Evolutionary conservation across 1,140 invertebrate genomes (phyloP).

Genomic region (Aphelinus certus): DNA sequence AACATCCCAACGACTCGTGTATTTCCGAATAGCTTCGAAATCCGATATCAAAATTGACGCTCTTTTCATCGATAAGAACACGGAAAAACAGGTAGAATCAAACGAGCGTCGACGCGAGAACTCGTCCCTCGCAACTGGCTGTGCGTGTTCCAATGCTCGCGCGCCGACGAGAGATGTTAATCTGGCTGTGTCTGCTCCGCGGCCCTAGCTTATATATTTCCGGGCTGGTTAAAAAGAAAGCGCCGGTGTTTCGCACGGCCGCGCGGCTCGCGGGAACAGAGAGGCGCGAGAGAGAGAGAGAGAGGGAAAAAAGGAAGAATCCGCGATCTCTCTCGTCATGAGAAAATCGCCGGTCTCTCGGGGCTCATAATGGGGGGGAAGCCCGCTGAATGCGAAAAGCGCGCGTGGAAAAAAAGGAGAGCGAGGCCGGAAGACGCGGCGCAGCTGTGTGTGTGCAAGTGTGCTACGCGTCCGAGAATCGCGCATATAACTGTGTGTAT

Average conservation of each 20-base stretch:
- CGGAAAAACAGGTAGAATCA: too few species aligned
- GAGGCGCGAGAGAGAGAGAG: conserved; percentile 31
- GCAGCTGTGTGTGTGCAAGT: conserved; percentile 25
- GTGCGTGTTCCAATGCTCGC: too few species aligned
- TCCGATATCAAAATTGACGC: too few species aligned
- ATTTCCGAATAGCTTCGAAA: too few species aligned
- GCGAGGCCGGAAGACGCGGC: background rate
- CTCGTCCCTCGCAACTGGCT: too few species aligned
- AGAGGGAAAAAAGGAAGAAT: background rate
- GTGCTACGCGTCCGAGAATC: background rate
- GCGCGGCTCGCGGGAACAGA: background rate
- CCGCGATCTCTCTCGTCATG: too few species aligned
- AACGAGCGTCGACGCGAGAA: too few species aligned
- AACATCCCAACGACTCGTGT: too few species aligned
- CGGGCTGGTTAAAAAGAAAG: background rate
- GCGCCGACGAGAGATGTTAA: too few species aligned
- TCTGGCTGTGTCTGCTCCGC: too few species aligned
- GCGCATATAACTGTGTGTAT: conserved; percentile 55
- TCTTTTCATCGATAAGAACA: too few species aligned
- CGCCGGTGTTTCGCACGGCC: background rate
- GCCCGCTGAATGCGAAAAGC: background rate
- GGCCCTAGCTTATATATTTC: too few species aligned
- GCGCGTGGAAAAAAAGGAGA: background rate
- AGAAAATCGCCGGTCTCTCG: background rate
- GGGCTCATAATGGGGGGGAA: background rate